A percentile compares a stretch with the other conserved stretches of the same genome.
Evolutionary conservation across 1,140 invertebrate genomes (phyloP).

Genomic region (Drosophila pseudoananassae): DNA sequence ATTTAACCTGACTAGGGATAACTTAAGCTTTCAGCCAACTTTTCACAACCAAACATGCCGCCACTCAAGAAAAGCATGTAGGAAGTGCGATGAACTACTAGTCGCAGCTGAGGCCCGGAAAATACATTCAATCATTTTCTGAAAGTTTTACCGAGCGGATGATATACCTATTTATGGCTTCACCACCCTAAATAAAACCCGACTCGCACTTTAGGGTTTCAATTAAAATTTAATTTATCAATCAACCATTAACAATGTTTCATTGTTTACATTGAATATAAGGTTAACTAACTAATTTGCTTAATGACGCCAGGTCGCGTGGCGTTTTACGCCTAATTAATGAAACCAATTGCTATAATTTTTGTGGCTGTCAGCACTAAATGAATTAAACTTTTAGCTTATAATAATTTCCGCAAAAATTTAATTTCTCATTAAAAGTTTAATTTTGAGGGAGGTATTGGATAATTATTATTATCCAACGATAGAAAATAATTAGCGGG

Average conservation of each 20-base stretch:
- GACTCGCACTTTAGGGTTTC: neutral
- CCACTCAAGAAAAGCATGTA: slow-evolving; percentile 14
- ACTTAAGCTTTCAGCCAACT: slow-evolving; percentile 44
- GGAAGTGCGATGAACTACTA: slow-evolving; percentile 46
- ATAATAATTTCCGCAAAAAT: slow-evolving; percentile 36
- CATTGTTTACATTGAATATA: slow-evolving; percentile 26
- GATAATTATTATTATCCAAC: slow-evolving; percentile 1
- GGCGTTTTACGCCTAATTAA: slow-evolving; percentile 64
- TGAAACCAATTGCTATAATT: slow-evolving; percentile 65
- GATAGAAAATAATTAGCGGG: slow-evolving; percentile 28
- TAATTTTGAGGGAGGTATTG: neutral
- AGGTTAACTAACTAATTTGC: slow-evolving; percentile 52
- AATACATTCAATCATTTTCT: slow-evolving; percentile 73
- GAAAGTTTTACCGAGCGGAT: slow-evolving; percentile 27
- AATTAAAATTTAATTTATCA: slow-evolving; percentile 44
- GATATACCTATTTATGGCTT: slow-evolving; percentile 29
- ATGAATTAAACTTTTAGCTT: slow-evolving; percentile 43
- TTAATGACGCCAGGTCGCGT: slow-evolving; percentile 41
- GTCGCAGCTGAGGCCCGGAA: slow-evolving; percentile 68
- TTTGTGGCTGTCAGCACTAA: slow-evolving; percentile 70
- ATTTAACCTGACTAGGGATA: slow-evolving; percentile 36
- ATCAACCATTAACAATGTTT: slow-evolving; percentile 38
- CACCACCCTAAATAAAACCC: neutral
- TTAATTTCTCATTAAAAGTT: slow-evolving; percentile 30
- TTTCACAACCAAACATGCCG: slow-evolving; percentile 23